Base-by-base conservation (phyloP, 2,797 vertebrate species). In the Xenopus petersii region DNA sequence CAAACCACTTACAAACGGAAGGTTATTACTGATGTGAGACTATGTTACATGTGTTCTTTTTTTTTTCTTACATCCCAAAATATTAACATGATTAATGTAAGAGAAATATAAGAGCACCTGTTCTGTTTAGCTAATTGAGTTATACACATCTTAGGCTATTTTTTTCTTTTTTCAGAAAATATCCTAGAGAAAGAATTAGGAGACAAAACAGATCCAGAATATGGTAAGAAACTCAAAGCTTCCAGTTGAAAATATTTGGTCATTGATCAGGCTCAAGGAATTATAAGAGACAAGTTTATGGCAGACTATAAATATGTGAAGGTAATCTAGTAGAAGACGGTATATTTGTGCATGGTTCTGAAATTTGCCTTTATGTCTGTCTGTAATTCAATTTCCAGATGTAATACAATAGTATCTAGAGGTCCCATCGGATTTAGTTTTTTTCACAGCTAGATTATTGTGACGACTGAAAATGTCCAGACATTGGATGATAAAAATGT, bases 181-280 rank as follows among this genome's bases (percentile, higher is more conserved):
- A 81, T 86, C 73, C 75, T 87, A 74, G 85, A 83, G 63, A 91
- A 92, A 80, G 89, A 91, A 84, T 85, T 89, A 56, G 80, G 81
- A 59, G 81, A 88, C 72, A 88, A 81, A 83, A 82, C 81, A 24
- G 73, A 86, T 73, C 67, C 81, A 80, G 78, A 83, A 71, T 82
- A 83, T 59, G 82, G 80, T 88, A 86, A 88, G 83, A 83, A 81
- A 74, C 74, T 79, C 81, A n/a, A 30, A 81, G 70, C 12, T 72
- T 56, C 51, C 1, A 56, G 13, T 82, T 71, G 0, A 9, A 70
- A 15, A 63, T 60, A 16, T 77, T 68, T 80, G 83, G 67, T 46
- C 0, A 80, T 82, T 58, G 17, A 69, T 56, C 42, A 3, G 11
- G 30, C 64, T 24, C 54, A 75, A 76, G 65, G 64, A 21, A 64